These are phyloP conservation scores for Zhengitettix transpicula DNA, from an alignment of 2,888 invertebrate species.

Conservation along the genomic window DNA sequence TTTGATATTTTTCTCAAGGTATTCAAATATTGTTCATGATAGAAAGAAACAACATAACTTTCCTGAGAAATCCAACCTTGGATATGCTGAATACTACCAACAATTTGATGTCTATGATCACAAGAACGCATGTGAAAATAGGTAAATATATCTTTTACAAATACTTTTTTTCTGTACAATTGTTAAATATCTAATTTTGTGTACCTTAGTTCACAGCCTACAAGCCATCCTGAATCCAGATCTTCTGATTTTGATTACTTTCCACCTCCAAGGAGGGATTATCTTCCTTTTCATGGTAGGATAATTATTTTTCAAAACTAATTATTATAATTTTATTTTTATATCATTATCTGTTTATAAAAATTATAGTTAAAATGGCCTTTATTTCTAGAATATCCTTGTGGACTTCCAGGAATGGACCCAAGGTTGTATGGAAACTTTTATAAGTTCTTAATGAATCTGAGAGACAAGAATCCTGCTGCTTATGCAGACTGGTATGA, in stretches of 20 bases:
- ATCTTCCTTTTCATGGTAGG: slow-evolving; percentile 5
- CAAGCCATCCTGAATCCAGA: slow-evolving; percentile 19
- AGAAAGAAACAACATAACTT: too few species aligned
- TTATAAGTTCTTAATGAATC: slow-evolving; percentile 56
- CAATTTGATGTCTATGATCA: too few species aligned
- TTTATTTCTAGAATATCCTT: slow-evolving; percentile 22
- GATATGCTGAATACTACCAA: too few species aligned
- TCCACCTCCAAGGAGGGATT: slow-evolving; percentile 3
- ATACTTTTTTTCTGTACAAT: too few species aligned
- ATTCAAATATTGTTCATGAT: too few species aligned
- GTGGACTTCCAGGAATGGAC: slow-evolving; percentile 21
- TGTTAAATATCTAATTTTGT: too few species aligned
- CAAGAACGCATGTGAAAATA: too few species aligned
- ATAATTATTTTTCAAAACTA: neutral
- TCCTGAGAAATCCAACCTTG: too few species aligned
- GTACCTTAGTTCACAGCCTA: slow-evolving; percentile 16
- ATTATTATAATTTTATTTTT: neutral
- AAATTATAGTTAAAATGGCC: neutral
- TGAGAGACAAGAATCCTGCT: slow-evolving; percentile 59
- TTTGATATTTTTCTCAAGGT: too few species aligned
- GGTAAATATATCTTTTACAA: too few species aligned
- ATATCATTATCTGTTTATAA: neutral
- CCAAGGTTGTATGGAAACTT: slow-evolving; percentile 39
- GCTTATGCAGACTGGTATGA: slow-evolving; percentile 60
- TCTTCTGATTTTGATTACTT: slow-evolving; percentile 12